phyloP scores from a whole-genome alignment of 2,797 vertebrate species.

The Chaetophractus vellerosus region DNA sequence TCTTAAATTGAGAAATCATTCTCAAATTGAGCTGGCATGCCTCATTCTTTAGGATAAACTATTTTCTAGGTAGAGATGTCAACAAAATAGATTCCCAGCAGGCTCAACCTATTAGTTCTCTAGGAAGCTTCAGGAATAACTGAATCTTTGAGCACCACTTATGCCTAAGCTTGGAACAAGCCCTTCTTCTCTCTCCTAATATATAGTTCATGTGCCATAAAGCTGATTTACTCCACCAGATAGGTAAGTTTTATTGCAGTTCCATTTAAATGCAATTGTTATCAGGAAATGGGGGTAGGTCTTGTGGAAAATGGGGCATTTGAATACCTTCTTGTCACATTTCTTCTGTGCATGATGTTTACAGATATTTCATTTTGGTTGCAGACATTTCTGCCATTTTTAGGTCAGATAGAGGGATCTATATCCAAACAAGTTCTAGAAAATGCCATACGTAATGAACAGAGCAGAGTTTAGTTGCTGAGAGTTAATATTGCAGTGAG shows the following conservation, averaged over 20 bases:
- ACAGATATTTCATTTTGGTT: slow-evolving; percentile 33
- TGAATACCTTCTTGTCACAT: slow-evolving; percentile 3
- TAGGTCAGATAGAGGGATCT: background rate
- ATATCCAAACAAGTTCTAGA: background rate
- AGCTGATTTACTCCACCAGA: background rate
- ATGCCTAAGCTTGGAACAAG: background rate
- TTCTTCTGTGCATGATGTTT: slow-evolving; percentile 36
- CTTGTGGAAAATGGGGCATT: slow-evolving; percentile 39
- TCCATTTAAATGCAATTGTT: slow-evolving; percentile 63
- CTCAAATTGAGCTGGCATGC: background rate
- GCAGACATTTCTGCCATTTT: slow-evolving; percentile 2
- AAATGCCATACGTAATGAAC: background rate
- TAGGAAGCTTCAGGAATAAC: background rate
- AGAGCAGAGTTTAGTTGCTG: background rate
- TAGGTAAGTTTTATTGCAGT: slow-evolving; percentile 33
- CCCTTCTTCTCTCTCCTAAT: background rate
- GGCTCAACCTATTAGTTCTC: background rate
- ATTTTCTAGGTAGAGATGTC: background rate
- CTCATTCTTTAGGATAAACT: background rate
- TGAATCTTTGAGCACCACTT: slow-evolving; percentile 10
- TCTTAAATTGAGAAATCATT: background rate
- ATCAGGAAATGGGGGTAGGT: slow-evolving; percentile 18
- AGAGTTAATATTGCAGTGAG: slow-evolving; percentile 38
- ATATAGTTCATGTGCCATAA: background rate
- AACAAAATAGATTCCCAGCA: background rate